Conservation (phyloP, 2,113 vertebrate species). For the Rhabdornis inornatus region DNA sequence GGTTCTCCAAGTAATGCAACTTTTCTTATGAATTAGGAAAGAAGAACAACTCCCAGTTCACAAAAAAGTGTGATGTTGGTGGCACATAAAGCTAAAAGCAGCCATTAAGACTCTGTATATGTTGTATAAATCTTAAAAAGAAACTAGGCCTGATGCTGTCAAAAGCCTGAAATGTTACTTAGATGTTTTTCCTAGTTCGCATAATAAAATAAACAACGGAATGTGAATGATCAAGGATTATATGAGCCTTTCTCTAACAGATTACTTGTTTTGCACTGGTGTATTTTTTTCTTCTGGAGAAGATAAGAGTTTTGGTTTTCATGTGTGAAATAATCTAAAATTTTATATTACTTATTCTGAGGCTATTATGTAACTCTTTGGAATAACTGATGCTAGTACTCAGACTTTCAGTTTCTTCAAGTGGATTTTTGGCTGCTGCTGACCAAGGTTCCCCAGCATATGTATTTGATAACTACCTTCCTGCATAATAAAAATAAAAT, state of each 20-base stretch:
- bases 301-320: background rate
- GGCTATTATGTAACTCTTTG: background rate
- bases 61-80: background rate
- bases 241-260: background rate
- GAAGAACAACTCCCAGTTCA: background rate
- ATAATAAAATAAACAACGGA: background rate
- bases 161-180: background rate
- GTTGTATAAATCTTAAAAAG: background rate
- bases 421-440: background rate
- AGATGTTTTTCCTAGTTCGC: background rate
- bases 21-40: background rate
- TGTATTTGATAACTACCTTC: background rate
- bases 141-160: background rate
- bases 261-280: background rate
- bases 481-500: background rate
- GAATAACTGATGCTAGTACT: background rate
- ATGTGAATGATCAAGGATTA: background rate
- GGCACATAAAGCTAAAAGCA: background rate
- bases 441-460: background rate
- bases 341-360: background rate
- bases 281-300: background rate
- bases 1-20: background rate
- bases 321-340: background rate
- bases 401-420: background rate
- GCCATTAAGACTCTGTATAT: background rate